These are phyloP conservation scores for Euthynnus affinis DNA, from an alignment of 2,797 vertebrate species.

Conservation along the genomic window DNA sequence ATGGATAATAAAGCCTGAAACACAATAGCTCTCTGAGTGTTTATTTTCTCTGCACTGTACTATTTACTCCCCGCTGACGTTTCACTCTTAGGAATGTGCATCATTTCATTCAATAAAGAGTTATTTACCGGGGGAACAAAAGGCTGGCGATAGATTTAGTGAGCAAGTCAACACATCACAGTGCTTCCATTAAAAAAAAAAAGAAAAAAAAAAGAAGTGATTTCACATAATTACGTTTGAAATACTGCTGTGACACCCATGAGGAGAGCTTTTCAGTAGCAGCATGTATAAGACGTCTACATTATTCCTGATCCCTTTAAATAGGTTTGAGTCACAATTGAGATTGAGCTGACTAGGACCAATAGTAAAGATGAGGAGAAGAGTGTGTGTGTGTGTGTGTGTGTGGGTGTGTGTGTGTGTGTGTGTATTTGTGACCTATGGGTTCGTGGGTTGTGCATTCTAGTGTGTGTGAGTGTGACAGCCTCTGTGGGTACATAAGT, in stretches of 20 bases:
- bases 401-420: constrained; percentile 10
- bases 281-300: background rate
- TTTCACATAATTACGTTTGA: background rate
- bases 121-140: background rate
- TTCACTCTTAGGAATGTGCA: background rate
- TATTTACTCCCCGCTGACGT: background rate
- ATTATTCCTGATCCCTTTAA: background rate
- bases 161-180: background rate
- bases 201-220: background rate
- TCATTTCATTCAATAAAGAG: background rate
- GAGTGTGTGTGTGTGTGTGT: background rate
- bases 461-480: constrained; percentile 5
- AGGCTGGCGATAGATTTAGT: background rate
- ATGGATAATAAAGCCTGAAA: background rate
- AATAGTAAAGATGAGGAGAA: background rate
- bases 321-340: background rate
- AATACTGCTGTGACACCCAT: background rate
- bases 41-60: background rate
- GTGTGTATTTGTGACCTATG: background rate
- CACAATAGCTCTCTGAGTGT: background rate
- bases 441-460: background rate
- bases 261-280: background rate
- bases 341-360: background rate
- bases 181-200: background rate
- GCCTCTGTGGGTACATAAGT: constrained; percentile 7